Base-by-base conservation (phyloP, 2,888 invertebrate species). In the Ormia ochracea region DNA sequence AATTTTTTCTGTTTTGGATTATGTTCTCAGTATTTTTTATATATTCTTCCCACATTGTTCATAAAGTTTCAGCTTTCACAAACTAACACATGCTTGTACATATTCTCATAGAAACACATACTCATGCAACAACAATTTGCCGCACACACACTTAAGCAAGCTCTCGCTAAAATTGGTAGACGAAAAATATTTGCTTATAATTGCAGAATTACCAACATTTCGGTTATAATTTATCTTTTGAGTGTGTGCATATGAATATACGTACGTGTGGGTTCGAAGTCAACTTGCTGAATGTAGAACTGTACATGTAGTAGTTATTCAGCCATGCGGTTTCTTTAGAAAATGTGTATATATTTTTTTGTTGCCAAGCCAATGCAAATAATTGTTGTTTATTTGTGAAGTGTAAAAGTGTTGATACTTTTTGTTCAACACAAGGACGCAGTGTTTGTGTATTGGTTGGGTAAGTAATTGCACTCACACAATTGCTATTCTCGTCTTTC, bases 281-380 rank as follows among this genome's bases (percentile, higher is more conserved):
- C 9, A 31, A 50, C 31, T 45, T 54, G 80, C 80, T 80, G 80
- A 76, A 80, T 76, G 21, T n/a, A 31, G n/a, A 52, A 17, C 14
- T 52, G 33, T 50, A 4, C n/a, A 23, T 76, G 78, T 75, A 54
- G n/a, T 79, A n/a, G 79, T 76, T 66, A 80, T 80, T 80, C 76
- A 80, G 80, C 76, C 38, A 63, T 38, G 19, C 10, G 19, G 3
- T 31, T 14, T 17, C 21, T 12, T 31, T 54, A 19, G 7, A 21
- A 41, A 19, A 38, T 61, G 28, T 63, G 38, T 36, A 31, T 59
- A n/a, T n/a, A n/a, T 48, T 38, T 70, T 65, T 56, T 41, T 76
- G 72, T 75, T 80, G 80, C 68, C 72, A 76, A 56, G 76, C 26
- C 80, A 36, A 80, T 69, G 21, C 66, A 54, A 70, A 75, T 26